Evolutionary conservation across 2,888 invertebrate species (phyloP), one percentile per base, ranked within the genome.

Genomic region (Rotaria socialis): DNA sequence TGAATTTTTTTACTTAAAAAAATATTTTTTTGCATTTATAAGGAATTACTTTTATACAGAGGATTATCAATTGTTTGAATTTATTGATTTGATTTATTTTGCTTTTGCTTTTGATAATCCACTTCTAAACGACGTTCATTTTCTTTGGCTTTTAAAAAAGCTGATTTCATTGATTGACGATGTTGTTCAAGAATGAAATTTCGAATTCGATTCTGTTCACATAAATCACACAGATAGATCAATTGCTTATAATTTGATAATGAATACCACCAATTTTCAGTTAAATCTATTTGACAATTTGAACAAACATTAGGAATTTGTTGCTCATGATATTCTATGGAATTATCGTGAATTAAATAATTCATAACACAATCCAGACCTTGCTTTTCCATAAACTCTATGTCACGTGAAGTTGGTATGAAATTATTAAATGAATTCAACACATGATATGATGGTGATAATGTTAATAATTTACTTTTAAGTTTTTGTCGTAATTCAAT

Each of bases 141-240:
- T 67, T 67, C 67, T 67, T 67, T 67, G 0, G 67, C 67, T 41
- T 67, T 16, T 67, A 67, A 67, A 67, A 67, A 67, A 35, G 67
- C 67, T 19, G 67, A 67, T 35, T 67, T 67, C 67, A 67, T 67
- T 6, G 67, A 67, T 19, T 67, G 67, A 67, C 67, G 67, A 35
- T 67, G 67, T 35, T 67, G 67, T 67, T 67, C 67, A 35, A 27
- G 27, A 67, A 67, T 67, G 10, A 67, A 35, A 67, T 67, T 35
- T 67, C 35, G 16, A 14, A 67, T 67, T 14, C 67, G 67, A 67
- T 35, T 67, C 35, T 67, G 67, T 67, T 67, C 67, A 41, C 67
- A 67, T 35, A 35, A 35, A 67, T 67, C 67, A 67, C 67, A 67
- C 7, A 67, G 19, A 67, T 35, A 67, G 10, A 67, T 67, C 4